phyloP scores from a whole-genome alignment of 2,888 invertebrate genomes.

The Calliopum simillimum region DNA sequence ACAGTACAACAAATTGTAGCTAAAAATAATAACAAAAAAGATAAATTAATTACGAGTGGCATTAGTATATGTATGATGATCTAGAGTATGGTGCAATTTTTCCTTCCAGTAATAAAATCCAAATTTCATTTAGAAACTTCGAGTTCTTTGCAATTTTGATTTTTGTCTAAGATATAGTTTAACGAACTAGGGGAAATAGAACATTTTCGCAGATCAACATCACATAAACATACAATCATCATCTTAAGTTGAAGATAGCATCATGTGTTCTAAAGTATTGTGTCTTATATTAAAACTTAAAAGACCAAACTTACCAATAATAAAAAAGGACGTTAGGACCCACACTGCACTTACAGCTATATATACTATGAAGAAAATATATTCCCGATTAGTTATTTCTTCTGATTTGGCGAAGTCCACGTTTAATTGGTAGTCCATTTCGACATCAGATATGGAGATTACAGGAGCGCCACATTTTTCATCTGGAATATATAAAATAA shows the following conservation, averaged over 20 bases:
- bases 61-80: not conserved
- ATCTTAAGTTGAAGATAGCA: no score
- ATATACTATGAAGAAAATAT: slow-evolving; percentile 58
- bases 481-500: slow-evolving; percentile 44
- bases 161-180: no score
- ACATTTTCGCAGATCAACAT: no score
- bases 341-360: slow-evolving; percentile 58
- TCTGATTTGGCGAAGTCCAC: slow-evolving; percentile 55
- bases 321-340: slow-evolving; percentile 57
- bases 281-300: no score
- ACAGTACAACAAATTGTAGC: slow-evolving; percentile 57
- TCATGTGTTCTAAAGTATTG: no score
- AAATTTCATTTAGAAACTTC: no score
- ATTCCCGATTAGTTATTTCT: slow-evolving; percentile 54
- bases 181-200: no score
- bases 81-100: not conserved
- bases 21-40: slow-evolving; percentile 33
- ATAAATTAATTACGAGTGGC: not conserved
- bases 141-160: no score
- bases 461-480: slow-evolving; percentile 52
- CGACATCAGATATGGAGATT: slow-evolving; percentile 9
- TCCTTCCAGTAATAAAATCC: no score
- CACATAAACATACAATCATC: no score
- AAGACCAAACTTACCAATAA: slow-evolving; percentile 58
- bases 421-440: slow-evolving; percentile 34